phyloP scores from a whole-genome alignment of 2,888 invertebrate species.

The Netelia fuscicornis region DNA sequence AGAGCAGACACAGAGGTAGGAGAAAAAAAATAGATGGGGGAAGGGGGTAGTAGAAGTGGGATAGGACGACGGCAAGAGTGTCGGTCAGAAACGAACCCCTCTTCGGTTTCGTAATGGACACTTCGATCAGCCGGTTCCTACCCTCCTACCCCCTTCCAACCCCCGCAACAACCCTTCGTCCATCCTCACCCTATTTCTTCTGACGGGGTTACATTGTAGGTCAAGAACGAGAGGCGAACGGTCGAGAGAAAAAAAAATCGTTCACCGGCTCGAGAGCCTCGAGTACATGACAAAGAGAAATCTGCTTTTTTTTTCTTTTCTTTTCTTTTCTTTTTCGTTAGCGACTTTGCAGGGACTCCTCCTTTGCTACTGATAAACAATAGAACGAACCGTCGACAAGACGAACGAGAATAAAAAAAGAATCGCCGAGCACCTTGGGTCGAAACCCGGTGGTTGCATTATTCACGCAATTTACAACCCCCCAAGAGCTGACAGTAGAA shows the following conservation, averaged over 20 bases:
- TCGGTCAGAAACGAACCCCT: constrained; percentile 57
- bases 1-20: constrained; percentile 27
- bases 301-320: constrained; percentile 33
- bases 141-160: background rate
- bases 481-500: no score
- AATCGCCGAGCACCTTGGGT: background rate
- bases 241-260: constrained; percentile 50
- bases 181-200: background rate
- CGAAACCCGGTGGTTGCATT: background rate
- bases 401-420: background rate
- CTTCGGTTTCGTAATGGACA: constrained; percentile 62
- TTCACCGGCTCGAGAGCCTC: constrained; percentile 38
- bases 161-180: no score
- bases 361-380: constrained; percentile 18
- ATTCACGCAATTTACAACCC: background rate
- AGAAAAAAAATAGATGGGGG: background rate
- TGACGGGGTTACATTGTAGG: constrained; percentile 61
- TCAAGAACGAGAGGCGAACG: constrained; percentile 63
- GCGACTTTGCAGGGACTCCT: background rate
- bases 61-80: constrained; percentile 55
- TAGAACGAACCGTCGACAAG: background rate
- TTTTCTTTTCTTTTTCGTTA: background rate
- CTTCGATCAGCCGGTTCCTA: constrained; percentile 57
- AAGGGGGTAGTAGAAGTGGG: constrained; percentile 42
- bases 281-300: constrained; percentile 57